phyloP scores from a whole-genome alignment of 1,140 invertebrate species.

The Battus philenor region DNA sequence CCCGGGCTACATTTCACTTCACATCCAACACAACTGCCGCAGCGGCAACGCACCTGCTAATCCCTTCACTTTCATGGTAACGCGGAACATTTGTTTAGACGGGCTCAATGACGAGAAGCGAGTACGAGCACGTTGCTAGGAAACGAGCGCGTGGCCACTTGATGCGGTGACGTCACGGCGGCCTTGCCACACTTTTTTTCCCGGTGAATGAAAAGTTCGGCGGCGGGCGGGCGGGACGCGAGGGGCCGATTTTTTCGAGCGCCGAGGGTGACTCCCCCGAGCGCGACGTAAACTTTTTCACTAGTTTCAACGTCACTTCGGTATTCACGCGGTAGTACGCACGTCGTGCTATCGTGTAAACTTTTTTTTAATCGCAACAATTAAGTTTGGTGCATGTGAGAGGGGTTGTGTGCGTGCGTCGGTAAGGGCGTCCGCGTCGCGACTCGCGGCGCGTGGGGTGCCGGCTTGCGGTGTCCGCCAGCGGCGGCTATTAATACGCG shows the following conservation, averaged over 20 bases:
- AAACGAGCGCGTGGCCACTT: conserved; percentile 72
- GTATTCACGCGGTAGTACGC: conserved; percentile 64
- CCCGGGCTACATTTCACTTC: conserved; percentile 51
- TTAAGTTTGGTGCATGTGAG: conserved; percentile 23
- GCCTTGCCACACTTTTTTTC: conserved; percentile 79
- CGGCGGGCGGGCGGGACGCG: conserved; percentile 54
- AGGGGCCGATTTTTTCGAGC: conserved; percentile 71
- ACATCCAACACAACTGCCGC: conserved; percentile 38
- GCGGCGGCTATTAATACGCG: conserved; percentile 70
- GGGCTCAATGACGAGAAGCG: conserved; percentile 33
- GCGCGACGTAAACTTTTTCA: conserved; percentile 68
- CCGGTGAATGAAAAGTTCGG: conserved; percentile 79
- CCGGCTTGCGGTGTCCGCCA: conserved; percentile 56
- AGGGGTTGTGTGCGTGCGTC: conserved; percentile 54
- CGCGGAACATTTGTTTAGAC: conserved; percentile 23
- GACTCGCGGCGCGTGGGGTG: conserved; percentile 43
- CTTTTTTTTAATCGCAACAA: conserved; percentile 29
- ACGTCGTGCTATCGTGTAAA: conserved; percentile 49
- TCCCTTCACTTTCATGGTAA: conserved; percentile 32
- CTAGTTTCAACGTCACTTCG: conserved; percentile 63
- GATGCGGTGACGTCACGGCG: conserved; percentile 77
- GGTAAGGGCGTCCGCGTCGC: conserved; percentile 38
- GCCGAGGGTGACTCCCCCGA: conserved; percentile 61
- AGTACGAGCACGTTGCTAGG: conserved; percentile 75
- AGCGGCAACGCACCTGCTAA: conserved; percentile 23